Evolutionary conservation across 2,797 vertebrate species (phyloP), one percentile per base, ranked within the genome.

Genomic region (Heliangelus exortis): DNA sequence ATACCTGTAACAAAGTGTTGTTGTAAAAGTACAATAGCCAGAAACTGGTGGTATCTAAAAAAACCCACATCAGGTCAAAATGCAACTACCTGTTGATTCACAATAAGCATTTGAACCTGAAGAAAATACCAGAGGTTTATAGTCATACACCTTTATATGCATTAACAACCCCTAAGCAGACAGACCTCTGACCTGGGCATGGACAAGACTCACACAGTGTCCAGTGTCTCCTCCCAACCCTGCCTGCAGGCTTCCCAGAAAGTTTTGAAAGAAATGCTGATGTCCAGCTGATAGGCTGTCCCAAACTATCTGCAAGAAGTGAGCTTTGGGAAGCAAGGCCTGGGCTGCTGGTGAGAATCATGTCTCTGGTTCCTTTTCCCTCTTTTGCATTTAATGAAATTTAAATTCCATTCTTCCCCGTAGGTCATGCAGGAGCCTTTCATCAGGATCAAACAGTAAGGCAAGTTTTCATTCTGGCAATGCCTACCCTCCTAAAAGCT

Each of bases 121-220:
- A 47, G 36, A 57, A 88, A 62, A n/a, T 15, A 62, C 6, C 29
- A 55, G 29, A 68, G 63, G 18, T 89, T 41, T 34, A 20, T 18
- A 10, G 19, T 28, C 61, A 29, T 17, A n/a, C 21, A 66, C 12
- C 22, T 55, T 36, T 12, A 50, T 4, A 17, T 2, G n/a, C 0
- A 0, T 8, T 31, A 54, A 8, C 10, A 34, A 43, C 8, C 4
- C 10, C 3, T 1, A 47, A 50, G 47, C 29, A 47, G 66, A 48
- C 28, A 48, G 33, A 86, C 2, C 8, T 63, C 53, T 28, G 21
- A 5, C 22, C 2, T 0, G 3, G 8, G n/a, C 47, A 80, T 0
- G 0, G 69, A 39, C 23, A 55, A 78, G 48, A 82, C 65, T 26
- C 31, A 2, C 2, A 33, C 1, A 0, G 1, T 9, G 17, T 25